Percentiles rank a stretch among this genome's conserved stretches.
Conservation (phyloP, 2,888 invertebrate species). For the Nasonovia ribisnigri region DNA sequence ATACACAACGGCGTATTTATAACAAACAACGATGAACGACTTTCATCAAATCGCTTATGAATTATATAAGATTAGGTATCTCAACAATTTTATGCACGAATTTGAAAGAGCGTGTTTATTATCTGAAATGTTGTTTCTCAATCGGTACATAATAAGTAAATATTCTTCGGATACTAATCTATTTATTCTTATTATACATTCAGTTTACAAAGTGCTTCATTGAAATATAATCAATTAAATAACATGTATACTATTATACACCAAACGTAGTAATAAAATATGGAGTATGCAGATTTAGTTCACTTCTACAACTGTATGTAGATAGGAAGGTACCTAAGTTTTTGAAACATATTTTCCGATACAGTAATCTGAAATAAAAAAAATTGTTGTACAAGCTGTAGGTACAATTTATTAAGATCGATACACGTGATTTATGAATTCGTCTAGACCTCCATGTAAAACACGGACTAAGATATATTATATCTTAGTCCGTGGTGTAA, state of each 20-base stretch:
- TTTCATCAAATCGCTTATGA: constrained; percentile 38
- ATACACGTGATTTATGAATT: neutral
- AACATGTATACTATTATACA: neutral
- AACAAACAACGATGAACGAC: constrained; percentile 7
- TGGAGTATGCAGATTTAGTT: neutral
- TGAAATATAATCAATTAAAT: constrained; percentile 13
- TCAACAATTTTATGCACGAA: constrained; percentile 28
- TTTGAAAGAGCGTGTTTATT: neutral
- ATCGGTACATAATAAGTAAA: neutral
- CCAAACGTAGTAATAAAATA: neutral
- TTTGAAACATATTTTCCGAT: neutral
- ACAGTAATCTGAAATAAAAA: neutral
- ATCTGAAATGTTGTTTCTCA: constrained; percentile 8
- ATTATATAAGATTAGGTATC: constrained; percentile 13
- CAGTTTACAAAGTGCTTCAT: neutral
- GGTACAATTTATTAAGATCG: neutral
- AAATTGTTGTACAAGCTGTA: neutral
- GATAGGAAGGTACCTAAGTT: neutral
- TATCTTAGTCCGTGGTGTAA: no score
- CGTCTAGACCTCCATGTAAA: neutral
- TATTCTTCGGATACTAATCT: constrained; percentile 28
- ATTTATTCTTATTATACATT: neutral
- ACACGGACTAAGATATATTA: no score
- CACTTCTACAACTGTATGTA: neutral
- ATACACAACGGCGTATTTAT: neutral